phyloP scores from a whole-genome alignment of 2,888 invertebrate genomes.

The Parnassius glacialis region DNA sequence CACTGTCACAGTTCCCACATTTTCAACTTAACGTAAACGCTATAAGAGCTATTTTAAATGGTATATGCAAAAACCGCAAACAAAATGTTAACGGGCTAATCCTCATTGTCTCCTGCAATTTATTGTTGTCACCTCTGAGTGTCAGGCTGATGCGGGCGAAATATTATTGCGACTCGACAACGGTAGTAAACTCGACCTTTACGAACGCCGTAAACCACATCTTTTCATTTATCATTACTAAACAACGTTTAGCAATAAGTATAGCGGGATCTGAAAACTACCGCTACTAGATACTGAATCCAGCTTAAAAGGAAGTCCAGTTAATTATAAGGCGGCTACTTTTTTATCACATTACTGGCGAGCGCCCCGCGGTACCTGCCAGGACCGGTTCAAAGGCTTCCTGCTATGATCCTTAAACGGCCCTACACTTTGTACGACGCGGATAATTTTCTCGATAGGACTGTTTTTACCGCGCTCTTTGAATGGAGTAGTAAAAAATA shows the following conservation, averaged over 20 bases:
- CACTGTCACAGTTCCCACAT: conserved; percentile 1
- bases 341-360: conserved; percentile 51
- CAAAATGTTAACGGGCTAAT: conserved; percentile 12
- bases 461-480: conserved; percentile 52
- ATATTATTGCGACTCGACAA: conserved; percentile 16
- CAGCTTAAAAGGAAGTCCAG: conserved; percentile 47
- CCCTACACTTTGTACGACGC: conserved; percentile 50
- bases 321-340: conserved; percentile 51
- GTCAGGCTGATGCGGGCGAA: conserved; percentile 21
- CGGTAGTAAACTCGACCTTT: conserved; percentile 15
- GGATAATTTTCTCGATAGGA: conserved; percentile 54
- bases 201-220: conserved; percentile 20
- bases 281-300: conserved; percentile 45
- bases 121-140: conserved; percentile 20
- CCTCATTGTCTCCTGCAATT: conserved; percentile 19
- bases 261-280: conserved; percentile 44
- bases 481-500: conserved; percentile 42
- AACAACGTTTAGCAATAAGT: conserved; percentile 25
- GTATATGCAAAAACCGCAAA: conserved; percentile 20
- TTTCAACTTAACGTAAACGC: background rate
- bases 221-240: conserved; percentile 22
- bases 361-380: conserved; percentile 37
- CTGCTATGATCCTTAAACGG: conserved; percentile 67
- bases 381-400: conserved; percentile 58
- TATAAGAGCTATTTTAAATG: background rate